Conservation (phyloP, 2,113 vertebrate genomes). For the Oceanites oceanicus region DNA sequence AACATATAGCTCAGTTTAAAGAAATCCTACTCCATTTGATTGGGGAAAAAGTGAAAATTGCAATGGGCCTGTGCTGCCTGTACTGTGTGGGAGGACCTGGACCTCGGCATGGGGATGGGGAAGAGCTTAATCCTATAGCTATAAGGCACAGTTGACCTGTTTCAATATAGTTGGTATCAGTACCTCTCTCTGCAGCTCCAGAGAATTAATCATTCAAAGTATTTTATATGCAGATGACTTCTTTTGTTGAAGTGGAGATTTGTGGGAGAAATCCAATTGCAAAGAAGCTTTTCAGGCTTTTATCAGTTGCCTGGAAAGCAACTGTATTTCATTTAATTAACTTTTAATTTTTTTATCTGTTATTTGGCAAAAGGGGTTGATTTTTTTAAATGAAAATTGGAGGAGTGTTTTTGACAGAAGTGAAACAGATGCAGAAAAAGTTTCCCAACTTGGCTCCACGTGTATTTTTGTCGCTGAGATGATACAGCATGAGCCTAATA, state of each 20-base stretch:
- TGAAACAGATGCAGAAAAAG: not conserved
- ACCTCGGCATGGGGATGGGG: not conserved
- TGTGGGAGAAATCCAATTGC: not conserved
- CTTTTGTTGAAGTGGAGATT: not conserved
- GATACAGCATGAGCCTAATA: accelerated
- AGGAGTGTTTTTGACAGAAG: not conserved
- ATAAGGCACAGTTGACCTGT: not conserved
- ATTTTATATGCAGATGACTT: not conserved
- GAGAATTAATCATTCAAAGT: not conserved
- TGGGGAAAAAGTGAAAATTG: not conserved
- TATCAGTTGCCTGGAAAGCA: not conserved
- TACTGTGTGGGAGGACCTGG: not conserved
- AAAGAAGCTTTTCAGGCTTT: not conserved
- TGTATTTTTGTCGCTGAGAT: not conserved
- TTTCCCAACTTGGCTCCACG: not conserved
- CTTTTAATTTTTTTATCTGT: not conserved
- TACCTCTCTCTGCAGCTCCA: not conserved
- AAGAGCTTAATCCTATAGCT: not conserved
- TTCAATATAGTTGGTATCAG: not conserved
- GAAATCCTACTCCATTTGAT: not conserved
- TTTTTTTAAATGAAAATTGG: not conserved
- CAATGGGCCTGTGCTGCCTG: accelerated
- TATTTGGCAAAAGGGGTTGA: not conserved
- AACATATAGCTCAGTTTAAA: accelerated
- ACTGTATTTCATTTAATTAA: not conserved